phyloP scores from a whole-genome alignment of 2,113 vertebrate genomes.

The Perccottus glenii region DNA sequence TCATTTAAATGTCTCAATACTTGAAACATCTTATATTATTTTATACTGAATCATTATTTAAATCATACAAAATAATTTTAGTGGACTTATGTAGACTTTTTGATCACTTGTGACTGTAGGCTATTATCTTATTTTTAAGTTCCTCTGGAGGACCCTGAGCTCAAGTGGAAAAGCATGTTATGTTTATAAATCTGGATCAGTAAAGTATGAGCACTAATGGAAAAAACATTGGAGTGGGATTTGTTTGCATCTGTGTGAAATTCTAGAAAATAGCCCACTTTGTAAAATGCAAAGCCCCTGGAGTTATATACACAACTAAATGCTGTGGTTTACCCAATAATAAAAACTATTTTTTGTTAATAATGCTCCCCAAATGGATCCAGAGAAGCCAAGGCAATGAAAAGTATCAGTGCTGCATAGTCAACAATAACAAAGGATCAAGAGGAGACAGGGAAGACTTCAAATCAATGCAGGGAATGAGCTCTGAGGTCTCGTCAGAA shows the following conservation, averaged over 20 bases:
- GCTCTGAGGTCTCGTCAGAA: constrained; percentile 9
- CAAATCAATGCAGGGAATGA: constrained; percentile 77
- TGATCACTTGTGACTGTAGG: no score
- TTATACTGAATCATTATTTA: no score
- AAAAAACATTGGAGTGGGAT: constrained; percentile 1
- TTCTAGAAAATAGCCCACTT: neutral
- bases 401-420: constrained; percentile 1
- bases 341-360: constrained; percentile 8
- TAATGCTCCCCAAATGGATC: neutral
- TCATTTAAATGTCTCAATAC: no score
- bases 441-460: constrained; percentile 55
- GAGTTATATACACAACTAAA: neutral
- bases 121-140: no score
- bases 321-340: neutral
- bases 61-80: no score
- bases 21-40: no score
- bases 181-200: neutral
- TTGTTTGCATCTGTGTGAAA: neutral
- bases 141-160: no score
- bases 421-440: constrained; percentile 7
- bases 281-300: neutral
- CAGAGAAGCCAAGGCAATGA: neutral
- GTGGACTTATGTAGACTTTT: no score
- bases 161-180: neutral
- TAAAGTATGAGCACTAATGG: neutral